Conservation (phyloP, 1,140 invertebrate genomes). For the Ceratina japonica region DNA sequence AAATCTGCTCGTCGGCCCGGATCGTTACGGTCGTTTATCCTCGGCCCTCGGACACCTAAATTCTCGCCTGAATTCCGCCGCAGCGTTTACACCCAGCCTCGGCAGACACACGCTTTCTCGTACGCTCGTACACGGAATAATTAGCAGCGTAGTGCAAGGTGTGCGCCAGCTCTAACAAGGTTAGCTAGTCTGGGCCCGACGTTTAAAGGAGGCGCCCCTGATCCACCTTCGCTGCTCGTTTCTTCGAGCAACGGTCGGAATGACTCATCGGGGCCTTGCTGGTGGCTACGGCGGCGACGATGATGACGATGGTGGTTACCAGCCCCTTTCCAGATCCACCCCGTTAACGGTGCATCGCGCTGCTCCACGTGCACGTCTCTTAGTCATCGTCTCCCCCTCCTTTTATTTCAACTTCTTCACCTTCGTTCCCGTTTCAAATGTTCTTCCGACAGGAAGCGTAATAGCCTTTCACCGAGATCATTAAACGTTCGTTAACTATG, state of each 20-base stretch:
- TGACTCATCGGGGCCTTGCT: conserved; percentile 62
- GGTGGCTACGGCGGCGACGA: conserved; percentile 51
- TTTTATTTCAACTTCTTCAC: not conserved
- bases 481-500: no score
- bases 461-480: no score
- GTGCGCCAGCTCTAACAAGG: conserved; percentile 66
- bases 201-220: conserved; percentile 46
- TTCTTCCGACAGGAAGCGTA: no score
- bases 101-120: no score
- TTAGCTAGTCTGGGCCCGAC: conserved; percentile 65
- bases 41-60: not conserved
- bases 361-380: conserved; percentile 51
- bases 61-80: not conserved
- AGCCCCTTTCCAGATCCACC: conserved; percentile 55
- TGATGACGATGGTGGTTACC: conserved; percentile 50
- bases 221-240: conserved; percentile 14
- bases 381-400: conserved; percentile 45
- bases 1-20: no score
- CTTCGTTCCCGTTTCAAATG: not conserved
- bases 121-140: conserved; percentile 53
- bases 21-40: no score
- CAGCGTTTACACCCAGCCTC: conserved; percentile 23
- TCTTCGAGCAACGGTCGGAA: conserved; percentile 52
- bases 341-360: conserved; percentile 55
- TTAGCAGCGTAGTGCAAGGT: conserved; percentile 68